phyloP scores from a whole-genome alignment of 2,888 invertebrate species.

The Idaea biselata region DNA sequence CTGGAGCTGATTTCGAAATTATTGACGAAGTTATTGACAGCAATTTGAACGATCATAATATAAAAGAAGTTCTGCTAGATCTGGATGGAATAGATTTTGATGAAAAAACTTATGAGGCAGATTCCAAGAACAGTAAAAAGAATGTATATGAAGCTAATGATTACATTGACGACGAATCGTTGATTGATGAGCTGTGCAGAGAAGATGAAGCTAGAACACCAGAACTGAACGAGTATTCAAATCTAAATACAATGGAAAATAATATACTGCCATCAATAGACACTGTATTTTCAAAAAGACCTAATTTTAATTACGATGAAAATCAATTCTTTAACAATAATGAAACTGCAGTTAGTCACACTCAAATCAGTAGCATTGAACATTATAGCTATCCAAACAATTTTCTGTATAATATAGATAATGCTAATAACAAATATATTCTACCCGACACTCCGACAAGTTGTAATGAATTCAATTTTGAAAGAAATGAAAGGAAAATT shows the following conservation, averaged over 20 bases:
- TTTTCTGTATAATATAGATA: slow-evolving; percentile 63
- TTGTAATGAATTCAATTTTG: slow-evolving; percentile 66
- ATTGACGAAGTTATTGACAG: slow-evolving; percentile 65
- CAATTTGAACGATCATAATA: slow-evolving; percentile 68
- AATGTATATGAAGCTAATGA: slow-evolving; percentile 55
- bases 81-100: slow-evolving; percentile 70
- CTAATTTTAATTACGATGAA: slow-evolving; percentile 54
- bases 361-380: slow-evolving; percentile 56
- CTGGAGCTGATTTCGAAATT: slow-evolving; percentile 56
- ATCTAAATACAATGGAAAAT: slow-evolving; percentile 52
- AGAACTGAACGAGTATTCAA: slow-evolving; percentile 62
- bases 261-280: slow-evolving; percentile 70
- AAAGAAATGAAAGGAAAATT: slow-evolving; percentile 58
- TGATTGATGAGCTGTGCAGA: slow-evolving; percentile 72
- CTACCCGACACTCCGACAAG: slow-evolving; percentile 72
- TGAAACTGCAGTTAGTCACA: slow-evolving; percentile 33
- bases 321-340: slow-evolving; percentile 35
- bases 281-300: slow-evolving; percentile 68
- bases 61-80: slow-evolving; percentile 71
- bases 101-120: slow-evolving; percentile 52
- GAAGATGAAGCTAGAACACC: slow-evolving; percentile 70
- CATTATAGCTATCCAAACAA: slow-evolving; percentile 75
- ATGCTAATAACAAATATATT: slow-evolving; percentile 53
- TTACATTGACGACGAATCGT: slow-evolving; percentile 72
- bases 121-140: slow-evolving; percentile 35